Conservation (phyloP, 2,888 invertebrate genomes). For the Agrypnus murinus region DNA sequence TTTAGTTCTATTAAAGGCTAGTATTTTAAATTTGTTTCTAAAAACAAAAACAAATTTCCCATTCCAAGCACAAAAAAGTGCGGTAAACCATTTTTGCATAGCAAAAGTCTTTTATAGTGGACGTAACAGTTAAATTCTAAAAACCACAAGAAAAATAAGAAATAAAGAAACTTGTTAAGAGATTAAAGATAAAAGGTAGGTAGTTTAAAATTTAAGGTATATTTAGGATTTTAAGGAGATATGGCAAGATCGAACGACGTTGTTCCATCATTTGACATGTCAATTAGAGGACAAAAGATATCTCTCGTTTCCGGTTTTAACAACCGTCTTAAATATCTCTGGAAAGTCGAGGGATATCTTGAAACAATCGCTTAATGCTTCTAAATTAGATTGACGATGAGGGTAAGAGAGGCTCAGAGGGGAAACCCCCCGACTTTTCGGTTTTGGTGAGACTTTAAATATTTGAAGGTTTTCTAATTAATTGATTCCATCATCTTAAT, state of each 20-base stretch:
- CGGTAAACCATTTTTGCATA: not conserved
- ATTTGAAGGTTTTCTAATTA: too few relatives aligned
- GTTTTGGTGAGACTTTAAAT: too few relatives aligned
- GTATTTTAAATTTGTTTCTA: not conserved
- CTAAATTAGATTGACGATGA: slow-evolving; percentile 62
- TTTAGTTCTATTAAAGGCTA: slow-evolving; percentile 27
- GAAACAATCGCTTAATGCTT: slow-evolving; percentile 60
- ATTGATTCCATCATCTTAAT: too few relatives aligned
- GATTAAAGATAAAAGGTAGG: not conserved
- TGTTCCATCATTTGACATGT: slow-evolving; percentile 65
- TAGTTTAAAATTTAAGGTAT: not conserved
- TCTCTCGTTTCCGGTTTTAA: slow-evolving; percentile 67
- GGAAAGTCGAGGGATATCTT: slow-evolving; percentile 55
- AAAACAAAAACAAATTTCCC: slow-evolving; percentile 27
- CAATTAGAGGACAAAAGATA: slow-evolving; percentile 68
- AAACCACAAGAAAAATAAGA: slow-evolving; percentile 36
- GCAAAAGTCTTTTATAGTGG: not conserved
- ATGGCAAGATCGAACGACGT: slow-evolving; percentile 40
- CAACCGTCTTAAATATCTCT: slow-evolving; percentile 60
- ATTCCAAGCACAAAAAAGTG: slow-evolving; percentile 8
- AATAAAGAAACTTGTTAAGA: slow-evolving; percentile 34
- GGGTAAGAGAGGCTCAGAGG: too few relatives aligned
- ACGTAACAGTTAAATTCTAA: not conserved
- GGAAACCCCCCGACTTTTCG: not conserved
- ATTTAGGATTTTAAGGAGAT: slow-evolving; percentile 24